Conservation (phyloP, 2,888 invertebrate species). For the Phaedon cochleariae region DNA sequence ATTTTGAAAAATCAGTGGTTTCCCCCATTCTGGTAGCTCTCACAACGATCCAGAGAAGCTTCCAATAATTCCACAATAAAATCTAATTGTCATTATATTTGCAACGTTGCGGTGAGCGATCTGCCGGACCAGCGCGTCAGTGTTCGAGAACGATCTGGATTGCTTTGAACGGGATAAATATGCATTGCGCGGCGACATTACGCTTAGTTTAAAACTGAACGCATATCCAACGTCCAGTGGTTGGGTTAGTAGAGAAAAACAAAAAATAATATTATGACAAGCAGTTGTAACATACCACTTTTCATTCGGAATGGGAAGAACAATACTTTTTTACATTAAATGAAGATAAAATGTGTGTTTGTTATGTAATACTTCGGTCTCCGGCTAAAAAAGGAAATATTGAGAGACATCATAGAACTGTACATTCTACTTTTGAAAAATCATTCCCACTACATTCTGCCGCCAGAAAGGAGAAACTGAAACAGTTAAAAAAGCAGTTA, state of each 20-base stretch:
- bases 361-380: constrained; percentile 5
- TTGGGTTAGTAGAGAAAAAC: neutral
- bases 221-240: no score
- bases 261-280: neutral
- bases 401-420: constrained; percentile 16
- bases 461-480: constrained; percentile 11
- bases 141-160: constrained; percentile 3
- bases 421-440: constrained; percentile 14
- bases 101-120: no score
- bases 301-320: neutral
- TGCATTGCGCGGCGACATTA: constrained; percentile 1
- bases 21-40: no score
- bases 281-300: neutral
- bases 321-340: no score
- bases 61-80: no score
- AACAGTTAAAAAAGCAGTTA: constrained; percentile 8
- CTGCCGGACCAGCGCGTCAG: no score
- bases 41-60: no score
- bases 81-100: no score
- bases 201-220: constrained; percentile 6
- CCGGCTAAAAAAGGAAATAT: constrained; percentile 12
- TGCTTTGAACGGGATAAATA: neutral
- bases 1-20: no score
- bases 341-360: neutral
- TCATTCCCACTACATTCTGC: constrained; percentile 16